Evolutionary conservation across 2,113 vertebrate species (phyloP), one percentile per base, ranked within the genome.

Genomic region (Nesogale talazaci): DNA sequence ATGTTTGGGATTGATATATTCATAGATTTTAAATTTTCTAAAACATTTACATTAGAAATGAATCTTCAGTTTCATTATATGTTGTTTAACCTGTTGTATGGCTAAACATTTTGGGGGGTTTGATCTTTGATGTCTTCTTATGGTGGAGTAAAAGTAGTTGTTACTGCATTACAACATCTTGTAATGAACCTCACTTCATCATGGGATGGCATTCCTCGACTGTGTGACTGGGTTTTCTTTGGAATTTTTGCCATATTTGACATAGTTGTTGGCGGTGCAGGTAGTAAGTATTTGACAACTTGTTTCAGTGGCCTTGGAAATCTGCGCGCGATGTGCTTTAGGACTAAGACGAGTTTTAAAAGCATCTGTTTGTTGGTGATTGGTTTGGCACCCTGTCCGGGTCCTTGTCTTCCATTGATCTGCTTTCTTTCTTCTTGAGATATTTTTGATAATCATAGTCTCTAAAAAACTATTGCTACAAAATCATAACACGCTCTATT

Each of bases 51-150:
- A 31, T 93, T 57, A 81, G 29, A 75, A 81, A 57, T 75, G 14
- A 42, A 59, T 85, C 38, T 74, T 82, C 19, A 88, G 82, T 93
- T 79, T 67, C 5, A 65, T 79, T 57, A 93, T 36, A 63, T 75
- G 31, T 40, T 74, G 2, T 75, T 67, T 27, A 65, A 7, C 31
- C 34, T 46, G 27, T 83, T 82, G 0, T 81, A 59, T 76, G 80
- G 34, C 76, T 72, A 40, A 74, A 36, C 20, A 77, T 52, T 6
- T 52, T 40, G 69, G 61, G n/a, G n/a, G n/a, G n/a, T n/a, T 74
- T 86, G 56, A 19, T 20, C 75, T 76, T 83, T 86, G 75, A 86
- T 42, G 36, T 86, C 34, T 56, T 92, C 69, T 59, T 72, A 27
- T 31, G 36, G n/a, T 81, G 25, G 59, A 63, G 20, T 83, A 19